Evolutionary conservation across 64 coral and sea anemone species (phyloP), one percentile per base, ranked within the genome.

Genomic region (Dendrophyllia cribrosa): DNA sequence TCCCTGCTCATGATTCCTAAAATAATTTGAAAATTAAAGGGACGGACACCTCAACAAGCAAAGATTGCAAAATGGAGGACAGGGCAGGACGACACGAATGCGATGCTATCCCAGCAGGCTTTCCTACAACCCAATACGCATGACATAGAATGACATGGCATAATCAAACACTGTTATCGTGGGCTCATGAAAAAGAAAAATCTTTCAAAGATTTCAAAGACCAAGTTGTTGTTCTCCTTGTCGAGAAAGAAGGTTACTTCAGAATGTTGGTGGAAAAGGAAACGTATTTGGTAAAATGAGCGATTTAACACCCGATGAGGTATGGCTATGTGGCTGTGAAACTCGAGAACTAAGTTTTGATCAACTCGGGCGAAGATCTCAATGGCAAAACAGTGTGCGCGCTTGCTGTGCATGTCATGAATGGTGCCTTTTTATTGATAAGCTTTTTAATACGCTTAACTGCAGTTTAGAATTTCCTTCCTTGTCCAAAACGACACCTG

Each of bases 231-330:
- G 51, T 86, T 50, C 58, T 43, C 63, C 22, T 52, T 48, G 68
- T 72, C 76, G 65, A 82, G 66, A 80, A 84, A 48, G 49, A 85
- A 34, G 34, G 34, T 34, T 89, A 24, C 73, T 43, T 58, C 47
- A 72, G 43, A 68, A 83, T 77, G 67, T 83, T 51, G 49, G 43
- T 25, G 49, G n/a, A 60, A 83, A 69, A 64, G 58, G 23, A 75
- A 48, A 13, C 4, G n/a, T 43, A 43, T 82, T 88, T 47, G 74
- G 47, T 59, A 23, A 78, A 81, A 98, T 95, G 94, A 98, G 96
- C 77, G 93, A 98, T 59, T 78, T 98, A 68, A 75, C 96, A 86
- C 90, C 96, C 49, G 96, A 98, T 46, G 96, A 98, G 94, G 96
- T 98, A 89, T 87, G 96, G 47, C 14, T 16, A 50, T 3, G 12